Conservation (phyloP, 2,113 vertebrate species). For the Saccopteryx bilineata region DNA sequence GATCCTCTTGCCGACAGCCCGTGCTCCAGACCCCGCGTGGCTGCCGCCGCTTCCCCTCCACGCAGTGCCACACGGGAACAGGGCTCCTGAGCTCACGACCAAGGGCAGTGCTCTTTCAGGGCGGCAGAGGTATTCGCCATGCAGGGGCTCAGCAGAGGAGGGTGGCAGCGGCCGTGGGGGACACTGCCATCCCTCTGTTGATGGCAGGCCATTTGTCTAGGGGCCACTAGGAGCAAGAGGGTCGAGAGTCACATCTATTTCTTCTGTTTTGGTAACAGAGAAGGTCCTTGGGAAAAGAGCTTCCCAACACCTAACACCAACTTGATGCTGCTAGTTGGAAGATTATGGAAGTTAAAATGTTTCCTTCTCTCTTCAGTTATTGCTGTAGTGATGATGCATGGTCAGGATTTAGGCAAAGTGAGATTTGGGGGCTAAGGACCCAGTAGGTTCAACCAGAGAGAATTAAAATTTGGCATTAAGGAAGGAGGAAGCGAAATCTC, state of each 20-base stretch:
- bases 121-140: background rate
- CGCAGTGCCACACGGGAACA: fast-evolving
- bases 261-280: background rate
- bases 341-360: background rate
- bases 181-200: background rate
- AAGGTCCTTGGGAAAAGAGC: too few relatives aligned
- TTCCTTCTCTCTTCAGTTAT: background rate
- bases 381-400: background rate
- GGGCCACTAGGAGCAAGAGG: background rate
- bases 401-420: background rate
- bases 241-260: background rate
- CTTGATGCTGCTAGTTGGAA: background rate
- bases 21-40: background rate
- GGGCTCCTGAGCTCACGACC: background rate
- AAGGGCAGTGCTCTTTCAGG: fast-evolving
- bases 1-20: background rate
- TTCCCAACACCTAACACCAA: background rate
- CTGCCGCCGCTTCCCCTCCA: fast-evolving
- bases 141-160: background rate
- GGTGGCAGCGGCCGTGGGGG: fast-evolving
- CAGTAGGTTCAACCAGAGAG: background rate
- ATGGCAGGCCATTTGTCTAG: background rate
- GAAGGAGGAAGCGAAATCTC: background rate
- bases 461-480: background rate
- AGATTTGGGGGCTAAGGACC: background rate